Evolutionary conservation across 2,113 vertebrate species (phyloP).

Genomic region (Glareola pratincola): DNA sequence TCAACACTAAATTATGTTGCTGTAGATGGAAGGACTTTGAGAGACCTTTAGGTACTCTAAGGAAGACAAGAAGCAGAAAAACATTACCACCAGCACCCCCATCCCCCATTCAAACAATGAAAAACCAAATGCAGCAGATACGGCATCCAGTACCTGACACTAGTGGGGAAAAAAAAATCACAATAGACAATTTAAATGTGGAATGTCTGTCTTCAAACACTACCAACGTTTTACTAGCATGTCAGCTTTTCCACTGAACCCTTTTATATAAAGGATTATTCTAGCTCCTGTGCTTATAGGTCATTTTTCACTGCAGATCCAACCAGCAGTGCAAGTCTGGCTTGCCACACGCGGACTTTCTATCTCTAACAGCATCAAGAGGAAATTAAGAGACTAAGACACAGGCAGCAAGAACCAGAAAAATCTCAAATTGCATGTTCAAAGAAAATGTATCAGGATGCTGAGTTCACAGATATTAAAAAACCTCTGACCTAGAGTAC

Average conservation of each 20-base stretch:
- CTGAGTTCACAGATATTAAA: neutral
- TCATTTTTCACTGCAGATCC: neutral
- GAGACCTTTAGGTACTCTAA: neutral
- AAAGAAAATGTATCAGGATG: neutral
- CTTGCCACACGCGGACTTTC: neutral
- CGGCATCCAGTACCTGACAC: neutral
- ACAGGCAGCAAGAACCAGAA: neutral
- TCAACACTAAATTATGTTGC: neutral
- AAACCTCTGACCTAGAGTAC: neutral
- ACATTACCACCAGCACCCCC: neutral
- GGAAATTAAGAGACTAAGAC: neutral
- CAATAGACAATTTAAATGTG: neutral
- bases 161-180: neutral
- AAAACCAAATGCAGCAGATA: neutral
- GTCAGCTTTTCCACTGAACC: conserved; percentile 22
- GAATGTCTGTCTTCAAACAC: neutral
- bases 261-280: conserved; percentile 33
- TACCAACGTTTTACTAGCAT: neutral
- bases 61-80: neutral
- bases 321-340: neutral
- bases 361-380: neutral
- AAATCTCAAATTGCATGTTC: neutral
- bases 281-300: neutral
- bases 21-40: neutral
- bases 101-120: neutral